Evolutionary conservation across 2,888 invertebrate genomes (phyloP).

Genomic region (Tigriopus californicus): DNA sequence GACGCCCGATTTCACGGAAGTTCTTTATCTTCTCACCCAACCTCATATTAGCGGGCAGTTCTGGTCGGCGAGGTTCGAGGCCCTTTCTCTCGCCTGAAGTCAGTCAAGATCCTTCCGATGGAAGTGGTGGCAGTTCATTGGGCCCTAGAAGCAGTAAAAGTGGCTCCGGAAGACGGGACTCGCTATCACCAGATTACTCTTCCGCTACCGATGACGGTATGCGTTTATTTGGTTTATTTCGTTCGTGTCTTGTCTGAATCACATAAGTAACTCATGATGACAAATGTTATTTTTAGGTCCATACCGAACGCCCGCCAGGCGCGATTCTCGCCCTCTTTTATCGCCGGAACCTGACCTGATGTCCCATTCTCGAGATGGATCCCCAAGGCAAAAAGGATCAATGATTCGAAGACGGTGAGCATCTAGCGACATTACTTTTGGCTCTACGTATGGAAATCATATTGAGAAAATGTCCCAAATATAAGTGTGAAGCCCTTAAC

Average conservation of each 20-base stretch:
- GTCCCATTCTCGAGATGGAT: slow-evolving; percentile 25
- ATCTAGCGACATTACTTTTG: too few relatives aligned
- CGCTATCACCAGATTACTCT: slow-evolving; percentile 63
- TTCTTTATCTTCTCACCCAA: not conserved
- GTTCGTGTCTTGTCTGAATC: too few relatives aligned
- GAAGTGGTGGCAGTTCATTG: not conserved
- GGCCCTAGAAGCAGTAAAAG: not conserved
- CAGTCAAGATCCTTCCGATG: slow-evolving; percentile 19
- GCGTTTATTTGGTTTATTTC: too few relatives aligned
- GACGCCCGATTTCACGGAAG: not conserved
- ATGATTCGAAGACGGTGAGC: too few relatives aligned
- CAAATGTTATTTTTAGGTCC: not conserved
- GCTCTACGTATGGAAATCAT: too few relatives aligned
- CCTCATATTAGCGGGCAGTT: slow-evolving; percentile 20
- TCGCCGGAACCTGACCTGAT: slow-evolving; percentile 21
- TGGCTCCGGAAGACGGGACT: slow-evolving; percentile 42
- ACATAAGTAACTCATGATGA: too few relatives aligned
- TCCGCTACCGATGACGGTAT: slow-evolving; percentile 32
- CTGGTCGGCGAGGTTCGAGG: slow-evolving; percentile 50
- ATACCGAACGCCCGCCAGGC: slow-evolving; percentile 29
- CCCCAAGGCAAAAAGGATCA: slow-evolving; percentile 25
- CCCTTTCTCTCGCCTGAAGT: slow-evolving; percentile 62
- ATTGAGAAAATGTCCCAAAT: too few relatives aligned
- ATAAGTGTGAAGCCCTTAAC: too few relatives aligned
- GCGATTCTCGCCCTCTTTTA: slow-evolving; percentile 42